These are phyloP conservation scores for Choristoneura fumiferana DNA, from an alignment of 1,140 invertebrate species.

Conservation along the genomic window DNA sequence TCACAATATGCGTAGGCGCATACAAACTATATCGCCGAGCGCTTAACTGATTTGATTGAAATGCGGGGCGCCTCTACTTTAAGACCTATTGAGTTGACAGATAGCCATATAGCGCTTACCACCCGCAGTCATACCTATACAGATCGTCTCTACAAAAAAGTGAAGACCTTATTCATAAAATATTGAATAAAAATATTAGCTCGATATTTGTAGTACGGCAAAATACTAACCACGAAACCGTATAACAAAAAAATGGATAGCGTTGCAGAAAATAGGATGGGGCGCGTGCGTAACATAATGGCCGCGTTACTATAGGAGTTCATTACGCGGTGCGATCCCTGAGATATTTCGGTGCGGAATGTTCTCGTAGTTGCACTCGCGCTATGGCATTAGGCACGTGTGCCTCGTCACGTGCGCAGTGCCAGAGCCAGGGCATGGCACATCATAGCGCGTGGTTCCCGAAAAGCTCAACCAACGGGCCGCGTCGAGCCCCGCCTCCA, in stretches of 20 bases:
- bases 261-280: no score
- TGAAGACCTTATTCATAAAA: no score
- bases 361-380: slow-evolving; percentile 5
- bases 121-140: neutral
- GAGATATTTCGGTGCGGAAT: slow-evolving; percentile 14
- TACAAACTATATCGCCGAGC: neutral
- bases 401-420: slow-evolving; percentile 50
- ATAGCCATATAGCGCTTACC: neutral
- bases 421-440: neutral
- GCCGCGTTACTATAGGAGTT: no score
- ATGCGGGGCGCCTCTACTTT: neutral
- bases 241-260: no score
- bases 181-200: no score
- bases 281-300: no score
- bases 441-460: neutral
- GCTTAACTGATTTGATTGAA: slow-evolving; percentile 24
- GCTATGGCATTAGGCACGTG: slow-evolving; percentile 36
- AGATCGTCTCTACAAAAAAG: no score
- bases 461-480: slow-evolving; percentile 1
- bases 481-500: neutral
- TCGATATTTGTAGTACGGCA: no score
- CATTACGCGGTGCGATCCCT: no score
- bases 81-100: neutral
- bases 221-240: no score
- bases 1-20: slow-evolving; percentile 25